Base-by-base conservation (phyloP, 2,113 vertebrate genomes). In the Uria aalge region DNA sequence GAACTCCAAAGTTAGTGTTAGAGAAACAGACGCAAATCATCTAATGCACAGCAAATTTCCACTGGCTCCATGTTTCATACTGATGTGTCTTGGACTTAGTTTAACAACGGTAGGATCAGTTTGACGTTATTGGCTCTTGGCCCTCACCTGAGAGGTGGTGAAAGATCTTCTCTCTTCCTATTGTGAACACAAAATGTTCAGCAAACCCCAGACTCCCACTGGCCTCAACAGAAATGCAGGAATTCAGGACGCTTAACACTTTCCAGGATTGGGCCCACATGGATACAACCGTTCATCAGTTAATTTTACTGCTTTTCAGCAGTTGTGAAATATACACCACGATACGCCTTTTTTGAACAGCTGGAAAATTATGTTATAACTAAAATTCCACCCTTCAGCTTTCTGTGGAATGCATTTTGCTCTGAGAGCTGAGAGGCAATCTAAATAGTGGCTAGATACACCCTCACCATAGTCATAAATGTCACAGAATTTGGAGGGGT, bases 281-380 rank as follows among this genome's bases (percentile, higher is more conserved):
- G 15, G 41, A 22, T 87, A 57, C 16, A 19, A 68, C 56, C 81
- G 71, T 94, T 94, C 63, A 72, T 81, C 85, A 79, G 81, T 90
- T 96, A 91, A 94, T 96, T 98, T 97, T 81, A 91, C 73, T 96
- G 90, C 72, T 93, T 94, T 94, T 92, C 88, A 85, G 72, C 93
- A 92, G 67, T 95, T 96, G 81, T 95, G 80, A 97, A 96, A 90
- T 47, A 96, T 67, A 72, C 43, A 55, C n/a, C 48, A 96, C 94
- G 89, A 96, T 64, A 93, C 2, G 32, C 27, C 30, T 84, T 90
- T 94, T 91, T 87, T 87, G 30, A 97, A 96, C 53, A 95, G 83
- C 83, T 97, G 88, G 83, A 97, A 97, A 97, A 94, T 96, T 89
- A 91, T 81, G 68, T 75, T 96, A 67, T 85, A 94, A 96, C 66